Base-by-base conservation (phyloP, 2,888 invertebrate species). In the Orchesella flavescens region DNA sequence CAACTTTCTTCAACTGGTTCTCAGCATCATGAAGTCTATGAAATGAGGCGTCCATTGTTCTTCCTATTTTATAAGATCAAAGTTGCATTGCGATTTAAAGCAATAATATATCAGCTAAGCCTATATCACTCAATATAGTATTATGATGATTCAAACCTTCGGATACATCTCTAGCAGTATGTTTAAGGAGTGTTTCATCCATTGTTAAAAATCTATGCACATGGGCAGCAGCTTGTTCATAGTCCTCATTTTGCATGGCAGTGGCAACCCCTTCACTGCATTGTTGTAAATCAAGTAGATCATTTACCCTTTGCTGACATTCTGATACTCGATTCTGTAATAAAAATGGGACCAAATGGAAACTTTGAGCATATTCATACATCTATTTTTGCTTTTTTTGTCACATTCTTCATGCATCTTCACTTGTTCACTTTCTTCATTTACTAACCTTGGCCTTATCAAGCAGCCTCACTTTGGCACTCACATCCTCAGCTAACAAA, bases 221-320 rank as follows among this genome's bases (percentile, higher is more conserved):
- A 89, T 98, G 98, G 0, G 94, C 96, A 13, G 99, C 98, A 76
- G 98, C 97, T 91, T 96, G 95, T 90, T 99, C 99, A 91, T 96
- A 99, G 90, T 99, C 97, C 90, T 98, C 97, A 88, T 96, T 95
- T 86, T 94, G 93, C 76, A 99, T 94, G 0, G 99, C 98, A 71
- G 95, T 94, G 87, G 97, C 95, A 0, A 99, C 99, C n/a, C 98
- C 99, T 90, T 98, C 96, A 69, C 97, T 97, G 90, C 99, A 99
- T 80, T 97, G 92, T 90, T 98, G 97, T 73, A 99, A 92, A 90
- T 99, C 98, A 83, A 98, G 94, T 55, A 99, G 92, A 90, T 99
- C 98, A 89, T 97, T 96, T 0, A 99, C 98, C 81, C 98, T 92
- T 88, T 95, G 94, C 90, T 99, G 96, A 89, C 97, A 98, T 89